Base-by-base conservation (phyloP, 2,888 invertebrate genomes). In the Agrotis segetum region DNA sequence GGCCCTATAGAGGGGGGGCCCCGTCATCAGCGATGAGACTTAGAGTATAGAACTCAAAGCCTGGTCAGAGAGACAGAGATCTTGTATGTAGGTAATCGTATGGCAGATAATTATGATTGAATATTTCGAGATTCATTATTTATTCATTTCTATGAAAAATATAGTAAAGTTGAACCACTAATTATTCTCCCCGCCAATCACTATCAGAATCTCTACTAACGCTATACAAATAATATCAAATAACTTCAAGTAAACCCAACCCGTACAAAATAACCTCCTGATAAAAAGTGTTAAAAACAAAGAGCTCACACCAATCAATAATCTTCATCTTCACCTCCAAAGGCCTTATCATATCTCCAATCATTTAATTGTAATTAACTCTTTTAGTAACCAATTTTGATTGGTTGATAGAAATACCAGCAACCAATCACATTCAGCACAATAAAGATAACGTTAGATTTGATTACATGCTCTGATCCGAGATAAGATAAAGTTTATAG, bases 351-450 rank as follows among this genome's bases (percentile, higher is more conserved):
- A 21, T 44, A 21, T 16, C n/a, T 24, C 14, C 5, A 2, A 65
- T 65, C 49, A 21, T 11, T 17, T 40, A 19, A 40, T 40, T 21
- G 19, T 16, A 44, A 3, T 74, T 21, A 1, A 1, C 3, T 6
- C 53, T n/a, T 19, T 73, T 13, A 11, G 9, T 13, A 46, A 17
- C 17, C 13, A 14, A 17, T 21, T 40, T 34, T 58, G 69, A 58
- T 74, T 74, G 56, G 77, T 50, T 52, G 3, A 5, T 2, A 7
- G 24, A 50, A 47, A 69, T 61, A 13, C 14, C 6, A 56, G 17
- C 1, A 24, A 58, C 61, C 74, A 77, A 77, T 74, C 34, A 56
- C 47, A 60, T n/a, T 24, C n/a, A 47, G 21, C 1, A 56, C 16
- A 24, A 16, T 29, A 47, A 58, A 40, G 9, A 19, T 75, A 21